Evolutionary conservation across 64 coral and sea anemone genomes (phyloP).

Genomic region (Montipora efflorescens): DNA sequence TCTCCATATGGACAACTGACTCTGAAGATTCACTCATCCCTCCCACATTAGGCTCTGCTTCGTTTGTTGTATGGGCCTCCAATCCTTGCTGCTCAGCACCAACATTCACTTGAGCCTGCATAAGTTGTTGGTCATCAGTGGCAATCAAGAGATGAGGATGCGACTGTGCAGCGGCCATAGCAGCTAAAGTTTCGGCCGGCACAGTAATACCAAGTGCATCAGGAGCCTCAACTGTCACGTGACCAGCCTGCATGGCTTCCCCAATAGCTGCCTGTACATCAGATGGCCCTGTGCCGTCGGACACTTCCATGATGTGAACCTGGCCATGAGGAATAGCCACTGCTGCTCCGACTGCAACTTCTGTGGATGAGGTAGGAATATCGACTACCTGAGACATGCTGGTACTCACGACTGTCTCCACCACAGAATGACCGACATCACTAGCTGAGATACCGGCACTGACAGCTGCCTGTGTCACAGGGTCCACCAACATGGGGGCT

Average conservation of each 20-base stretch:
- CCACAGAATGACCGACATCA: slow-evolving; percentile 72
- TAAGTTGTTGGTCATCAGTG: slow-evolving; percentile 69
- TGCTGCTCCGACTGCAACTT: slow-evolving; percentile 51
- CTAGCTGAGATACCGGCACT: slow-evolving; percentile 93
- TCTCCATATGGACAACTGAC: background rate
- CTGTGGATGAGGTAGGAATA: slow-evolving; percentile 59
- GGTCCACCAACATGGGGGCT: slow-evolving; percentile 71
- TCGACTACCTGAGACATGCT: slow-evolving; percentile 79
- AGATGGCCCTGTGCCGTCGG: slow-evolving; percentile 45
- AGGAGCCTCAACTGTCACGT: slow-evolving; percentile 64
- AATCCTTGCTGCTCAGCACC: slow-evolving; percentile 30
- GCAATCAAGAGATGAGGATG: slow-evolving; percentile 61
- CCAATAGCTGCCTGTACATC: slow-evolving; percentile 44
- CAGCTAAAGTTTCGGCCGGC: slow-evolving; percentile 88
- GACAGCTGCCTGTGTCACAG: slow-evolving; percentile 91
- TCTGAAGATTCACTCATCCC: slow-evolving; percentile 1
- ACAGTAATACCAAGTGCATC: slow-evolving; percentile 85
- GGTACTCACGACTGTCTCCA: slow-evolving; percentile 80
- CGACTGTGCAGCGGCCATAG: slow-evolving; percentile 90
- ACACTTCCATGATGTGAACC: slow-evolving; percentile 69
- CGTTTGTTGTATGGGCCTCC: background rate
- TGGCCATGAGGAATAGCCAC: slow-evolving; percentile 29
- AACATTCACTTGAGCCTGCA: slow-evolving; percentile 52
- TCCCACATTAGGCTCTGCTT: background rate
- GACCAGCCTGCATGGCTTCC: slow-evolving; percentile 59